phyloP scores from a whole-genome alignment of 2,888 invertebrate species.

The Lepidocyrtoides sp. region DNA sequence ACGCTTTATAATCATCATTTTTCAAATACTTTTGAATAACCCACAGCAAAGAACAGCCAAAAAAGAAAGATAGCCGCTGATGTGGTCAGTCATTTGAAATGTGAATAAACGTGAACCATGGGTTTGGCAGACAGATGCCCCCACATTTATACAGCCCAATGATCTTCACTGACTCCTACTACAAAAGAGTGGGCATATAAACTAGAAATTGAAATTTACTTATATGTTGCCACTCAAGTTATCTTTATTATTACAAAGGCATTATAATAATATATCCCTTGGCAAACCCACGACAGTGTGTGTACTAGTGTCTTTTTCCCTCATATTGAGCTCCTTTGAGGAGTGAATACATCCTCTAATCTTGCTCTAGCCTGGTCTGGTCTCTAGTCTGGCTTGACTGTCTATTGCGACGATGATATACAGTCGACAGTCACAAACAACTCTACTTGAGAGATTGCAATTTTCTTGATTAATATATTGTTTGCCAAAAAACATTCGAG shows the following conservation, averaged over 20 bases:
- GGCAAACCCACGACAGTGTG: constrained; percentile 40
- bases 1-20: neutral
- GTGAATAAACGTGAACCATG: constrained; percentile 18
- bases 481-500: constrained; percentile 50
- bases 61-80: neutral
- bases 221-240: neutral
- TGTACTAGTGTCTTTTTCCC: neutral
- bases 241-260: constrained; percentile 48
- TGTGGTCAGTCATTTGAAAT: neutral
- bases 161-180: neutral
- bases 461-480: constrained; percentile 52
- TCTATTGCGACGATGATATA: constrained; percentile 11
- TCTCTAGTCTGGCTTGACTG: constrained; percentile 39
- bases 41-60: constrained; percentile 14
- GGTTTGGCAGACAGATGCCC: constrained; percentile 40
- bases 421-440: constrained; percentile 41
- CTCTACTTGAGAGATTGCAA: constrained; percentile 35
- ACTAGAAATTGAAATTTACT: constrained; percentile 31
- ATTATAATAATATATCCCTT: constrained; percentile 53
- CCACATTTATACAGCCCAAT: neutral
- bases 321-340: neutral
- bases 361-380: no score
- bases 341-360: neutral
- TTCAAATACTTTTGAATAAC: constrained; percentile 35
- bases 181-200: neutral